Evolutionary conservation across 2,888 invertebrate genomes (phyloP), one percentile per base, ranked within the genome.

Genomic region (Leptinotarsa juncta): DNA sequence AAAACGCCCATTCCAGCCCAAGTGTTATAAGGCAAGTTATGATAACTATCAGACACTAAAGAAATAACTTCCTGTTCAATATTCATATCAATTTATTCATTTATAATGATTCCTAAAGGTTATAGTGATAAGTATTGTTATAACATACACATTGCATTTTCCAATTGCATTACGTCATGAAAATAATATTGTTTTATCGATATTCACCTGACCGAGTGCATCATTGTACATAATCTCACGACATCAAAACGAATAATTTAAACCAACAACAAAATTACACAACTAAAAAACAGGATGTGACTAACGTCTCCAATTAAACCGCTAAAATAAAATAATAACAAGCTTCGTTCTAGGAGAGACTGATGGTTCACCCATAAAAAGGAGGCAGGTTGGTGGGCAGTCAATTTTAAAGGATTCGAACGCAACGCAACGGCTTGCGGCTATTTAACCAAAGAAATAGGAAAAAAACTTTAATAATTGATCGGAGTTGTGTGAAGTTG

Each of bases 231-330:
- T 57, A 57, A 32, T 62, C 10, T 62, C 42, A 42, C 5, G 42
- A 62, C 62, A 42, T 12, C 62, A 18, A 62, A 62, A 42, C 42
- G 62, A 26, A 62, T 42, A 32, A 42, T 62, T 62, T 42, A 18
- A 62, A 62, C 32, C 42, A 42, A 32, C 62, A 32, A n/a, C 42
- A n/a, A 62, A 62, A 62, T 62, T 32, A 51, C 67, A 32, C 67
- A 23, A 67, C 32, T 51, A 65, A 32, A 71, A 74, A 77, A 77
- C 80, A 80, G 80, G 80, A 80, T 78, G 71, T 80, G 80, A 80
- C 76, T 77, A 80, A 78, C 69, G 70, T 55, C 62, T 55, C 66
- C 77, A 77, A 80, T 80, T 80, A 80, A 77, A 76, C 70, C 72
- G 72, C 75, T 76, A 74, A 67, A 73, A 77, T 77, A 77, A 77